Conservation (phyloP, 2,797 vertebrate species). For the Danio kyathit region DNA sequence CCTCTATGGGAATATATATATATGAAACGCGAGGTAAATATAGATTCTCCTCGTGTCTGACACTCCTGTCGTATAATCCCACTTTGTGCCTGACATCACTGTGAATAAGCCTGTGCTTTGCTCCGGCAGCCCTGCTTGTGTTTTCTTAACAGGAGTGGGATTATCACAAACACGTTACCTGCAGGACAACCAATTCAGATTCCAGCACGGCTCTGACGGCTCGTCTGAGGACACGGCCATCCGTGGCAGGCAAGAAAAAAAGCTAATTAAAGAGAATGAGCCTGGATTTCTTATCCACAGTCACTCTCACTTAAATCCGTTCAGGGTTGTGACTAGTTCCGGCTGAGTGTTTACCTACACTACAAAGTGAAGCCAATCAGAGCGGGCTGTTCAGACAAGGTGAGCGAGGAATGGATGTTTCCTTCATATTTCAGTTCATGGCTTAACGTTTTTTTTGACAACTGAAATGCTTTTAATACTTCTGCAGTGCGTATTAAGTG, state of each 20-base stretch:
- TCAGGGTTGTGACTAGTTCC: slow-evolving; percentile 12
- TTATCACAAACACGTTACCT: slow-evolving; percentile 30
- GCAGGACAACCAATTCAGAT: neutral
- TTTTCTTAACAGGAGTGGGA: slow-evolving; percentile 52
- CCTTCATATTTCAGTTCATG: neutral
- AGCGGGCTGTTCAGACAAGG: slow-evolving; percentile 8
- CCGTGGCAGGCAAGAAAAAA: neutral
- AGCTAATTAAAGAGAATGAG: slow-evolving; percentile 19
- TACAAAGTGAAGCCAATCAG: neutral
- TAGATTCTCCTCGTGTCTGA: slow-evolving; percentile 19
- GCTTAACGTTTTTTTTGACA: neutral
- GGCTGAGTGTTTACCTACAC: slow-evolving; percentile 14
- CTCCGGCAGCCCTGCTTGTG: slow-evolving; percentile 27
- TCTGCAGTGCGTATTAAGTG: no score
- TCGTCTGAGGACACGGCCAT: no score
- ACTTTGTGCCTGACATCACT: neutral
- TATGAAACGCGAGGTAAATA: neutral
- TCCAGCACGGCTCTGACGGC: neutral
- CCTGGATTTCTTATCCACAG: slow-evolving; percentile 13
- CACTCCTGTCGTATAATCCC: slow-evolving; percentile 29
- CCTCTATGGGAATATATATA: no score
- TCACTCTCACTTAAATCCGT: neutral
- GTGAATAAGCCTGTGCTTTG: slow-evolving; percentile 36
- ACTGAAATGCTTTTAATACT: no score
- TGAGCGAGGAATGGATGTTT: neutral